Conservation (phyloP, 2,888 invertebrate species). For the Papilio gigon region DNA sequence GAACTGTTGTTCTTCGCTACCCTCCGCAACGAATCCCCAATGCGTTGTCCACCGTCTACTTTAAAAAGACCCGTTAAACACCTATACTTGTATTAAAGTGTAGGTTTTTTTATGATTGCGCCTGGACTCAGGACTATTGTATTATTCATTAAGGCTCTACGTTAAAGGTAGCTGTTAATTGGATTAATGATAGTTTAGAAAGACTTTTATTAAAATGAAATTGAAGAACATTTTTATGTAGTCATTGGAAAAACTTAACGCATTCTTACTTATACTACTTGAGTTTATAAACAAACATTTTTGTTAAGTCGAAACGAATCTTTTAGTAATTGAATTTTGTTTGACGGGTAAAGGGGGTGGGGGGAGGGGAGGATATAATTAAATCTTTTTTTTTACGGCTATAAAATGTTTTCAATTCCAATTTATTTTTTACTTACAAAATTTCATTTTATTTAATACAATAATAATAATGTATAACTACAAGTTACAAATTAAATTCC, state of each 20-base stretch:
- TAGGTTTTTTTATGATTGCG: conserved; percentile 54
- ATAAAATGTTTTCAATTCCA: background rate
- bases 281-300: background rate
- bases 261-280: background rate
- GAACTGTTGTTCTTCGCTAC: conserved; percentile 71
- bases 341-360: too few species aligned
- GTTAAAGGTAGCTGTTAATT: conserved; percentile 73
- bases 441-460: too few species aligned
- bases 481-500: background rate
- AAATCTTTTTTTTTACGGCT: background rate
- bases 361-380: too few species aligned
- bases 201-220: conserved; percentile 69
- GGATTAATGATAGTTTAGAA: conserved; percentile 79
- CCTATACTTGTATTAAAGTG: conserved; percentile 35
- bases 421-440: too few species aligned
- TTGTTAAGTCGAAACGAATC: too few species aligned
- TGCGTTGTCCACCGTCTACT: conserved; percentile 60
- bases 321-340: too few species aligned
- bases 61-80: conserved; percentile 39
- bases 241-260: conserved; percentile 19
- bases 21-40: conserved; percentile 69
- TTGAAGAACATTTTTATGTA: conserved; percentile 52
- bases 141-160: conserved; percentile 73
- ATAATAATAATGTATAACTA: background rate
- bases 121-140: conserved; percentile 64